Evolutionary conservation across 2,888 invertebrate genomes (phyloP).

Genomic region (Lissocephala sabroskyi): DNA sequence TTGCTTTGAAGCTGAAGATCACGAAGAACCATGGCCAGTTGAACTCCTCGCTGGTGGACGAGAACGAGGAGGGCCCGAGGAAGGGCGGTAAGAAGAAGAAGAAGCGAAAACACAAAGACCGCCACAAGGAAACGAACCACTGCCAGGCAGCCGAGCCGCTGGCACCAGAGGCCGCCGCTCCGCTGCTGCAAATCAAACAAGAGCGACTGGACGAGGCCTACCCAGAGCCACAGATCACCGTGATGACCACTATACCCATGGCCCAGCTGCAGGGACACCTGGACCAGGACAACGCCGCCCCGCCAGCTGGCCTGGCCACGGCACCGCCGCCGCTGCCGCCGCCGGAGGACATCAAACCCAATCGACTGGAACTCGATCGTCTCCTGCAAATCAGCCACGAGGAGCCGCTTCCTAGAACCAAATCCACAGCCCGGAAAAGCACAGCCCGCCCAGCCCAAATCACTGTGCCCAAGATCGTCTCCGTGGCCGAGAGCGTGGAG

Average conservation of each 20-base stretch:
- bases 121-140: conserved; percentile 16
- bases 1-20: conserved; percentile 69
- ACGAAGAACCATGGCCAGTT: conserved; percentile 70
- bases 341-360: conserved; percentile 63
- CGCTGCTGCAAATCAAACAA: conserved; percentile 51
- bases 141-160: not conserved
- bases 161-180: conserved; percentile 11
- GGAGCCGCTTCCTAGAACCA: conserved; percentile 9
- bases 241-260: conserved; percentile 66
- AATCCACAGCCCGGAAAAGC: conserved; percentile 38
- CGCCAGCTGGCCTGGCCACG: too few species aligned
- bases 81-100: conserved; percentile 65
- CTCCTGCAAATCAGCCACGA: conserved; percentile 57
- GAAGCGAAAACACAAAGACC: conserved; percentile 62
- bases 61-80: conserved; percentile 40
- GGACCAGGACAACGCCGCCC: not conserved
- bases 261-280: conserved; percentile 49
- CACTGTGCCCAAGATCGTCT: conserved; percentile 43
- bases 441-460: conserved; percentile 25
- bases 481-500: conserved; percentile 31
- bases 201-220: conserved; percentile 42
- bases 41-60: conserved; percentile 68
- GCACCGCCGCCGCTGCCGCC: too few species aligned
- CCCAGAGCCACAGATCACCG: conserved; percentile 31
- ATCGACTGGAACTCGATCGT: conserved; percentile 61